These are phyloP conservation scores for Standfussiana lucernea DNA, from an alignment of 2,888 invertebrate genomes.

Conservation along the genomic window DNA sequence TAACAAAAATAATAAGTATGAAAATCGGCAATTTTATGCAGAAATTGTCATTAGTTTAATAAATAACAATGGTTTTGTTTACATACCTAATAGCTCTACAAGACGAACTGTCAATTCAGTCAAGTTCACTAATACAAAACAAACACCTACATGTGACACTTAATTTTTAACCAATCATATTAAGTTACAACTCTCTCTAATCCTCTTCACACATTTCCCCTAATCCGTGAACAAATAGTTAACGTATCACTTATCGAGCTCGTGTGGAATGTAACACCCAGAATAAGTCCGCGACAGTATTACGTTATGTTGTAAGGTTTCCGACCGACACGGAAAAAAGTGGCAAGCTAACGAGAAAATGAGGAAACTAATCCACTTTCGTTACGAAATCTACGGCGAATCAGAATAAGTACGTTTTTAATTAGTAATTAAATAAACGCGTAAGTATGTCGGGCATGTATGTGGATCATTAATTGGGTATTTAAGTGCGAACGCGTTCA, in stretches of 20 bases:
- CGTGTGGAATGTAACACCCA: slow-evolving; percentile 60
- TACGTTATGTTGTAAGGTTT: slow-evolving; percentile 69
- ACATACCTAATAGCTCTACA: no score
- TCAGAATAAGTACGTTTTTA: slow-evolving; percentile 48
- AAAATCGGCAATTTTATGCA: background rate
- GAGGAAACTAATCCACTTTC: slow-evolving; percentile 74
- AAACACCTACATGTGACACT: background rate
- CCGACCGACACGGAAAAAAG: slow-evolving; percentile 69
- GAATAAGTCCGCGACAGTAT: slow-evolving; percentile 63
- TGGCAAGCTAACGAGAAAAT: slow-evolving; percentile 63
- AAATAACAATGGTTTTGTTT: background rate
- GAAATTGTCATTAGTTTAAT: background rate
- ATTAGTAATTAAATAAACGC: slow-evolving; percentile 49
- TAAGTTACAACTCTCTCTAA: slow-evolving; percentile 52
- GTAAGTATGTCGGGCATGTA: slow-evolving; percentile 32
- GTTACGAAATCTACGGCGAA: slow-evolving; percentile 52
- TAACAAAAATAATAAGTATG: background rate
- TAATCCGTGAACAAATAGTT: slow-evolving; percentile 59
- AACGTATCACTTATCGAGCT: slow-evolving; percentile 48
- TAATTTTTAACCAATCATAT: slow-evolving; percentile 27
- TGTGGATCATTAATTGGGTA: slow-evolving; percentile 19
- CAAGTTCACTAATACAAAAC: slow-evolving; percentile 9
- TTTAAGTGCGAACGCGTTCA: slow-evolving; percentile 24
- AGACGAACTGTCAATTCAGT: background rate
- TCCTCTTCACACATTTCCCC: slow-evolving; percentile 56